These are phyloP conservation scores for Phylloscopus whistleri DNA, from an alignment of 2,113 vertebrate genomes.

Conservation along the genomic window DNA sequence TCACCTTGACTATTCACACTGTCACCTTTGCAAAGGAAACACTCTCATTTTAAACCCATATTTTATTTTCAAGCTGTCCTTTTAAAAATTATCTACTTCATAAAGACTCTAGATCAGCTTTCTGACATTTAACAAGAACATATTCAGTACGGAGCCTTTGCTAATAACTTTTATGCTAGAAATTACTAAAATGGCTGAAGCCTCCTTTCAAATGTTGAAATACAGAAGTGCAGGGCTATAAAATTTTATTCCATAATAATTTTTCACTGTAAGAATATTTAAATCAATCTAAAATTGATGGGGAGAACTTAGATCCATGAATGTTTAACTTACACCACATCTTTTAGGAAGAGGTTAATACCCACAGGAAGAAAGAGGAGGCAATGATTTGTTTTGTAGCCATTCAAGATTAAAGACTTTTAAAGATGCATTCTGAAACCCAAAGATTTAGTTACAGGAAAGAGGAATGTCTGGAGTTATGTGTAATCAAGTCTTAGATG, in stretches of 20 bases:
- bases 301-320: background rate
- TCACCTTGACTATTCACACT: background rate
- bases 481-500: background rate
- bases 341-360: background rate
- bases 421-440: background rate
- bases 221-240: background rate
- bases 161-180: background rate
- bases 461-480: background rate
- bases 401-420: background rate
- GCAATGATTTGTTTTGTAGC: background rate
- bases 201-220: background rate
- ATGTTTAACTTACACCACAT: background rate
- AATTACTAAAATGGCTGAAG: background rate
- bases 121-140: background rate
- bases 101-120: background rate
- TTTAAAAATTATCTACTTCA: background rate
- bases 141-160: background rate
- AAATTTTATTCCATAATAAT: background rate
- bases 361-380: background rate
- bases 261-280: background rate
- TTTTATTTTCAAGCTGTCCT: background rate
- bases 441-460: background rate
- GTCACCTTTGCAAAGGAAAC: background rate
- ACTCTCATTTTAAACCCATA: background rate
- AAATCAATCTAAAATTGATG: background rate